Conservation (phyloP, 2,113 vertebrate genomes). For the Oophaga pumilio region DNA sequence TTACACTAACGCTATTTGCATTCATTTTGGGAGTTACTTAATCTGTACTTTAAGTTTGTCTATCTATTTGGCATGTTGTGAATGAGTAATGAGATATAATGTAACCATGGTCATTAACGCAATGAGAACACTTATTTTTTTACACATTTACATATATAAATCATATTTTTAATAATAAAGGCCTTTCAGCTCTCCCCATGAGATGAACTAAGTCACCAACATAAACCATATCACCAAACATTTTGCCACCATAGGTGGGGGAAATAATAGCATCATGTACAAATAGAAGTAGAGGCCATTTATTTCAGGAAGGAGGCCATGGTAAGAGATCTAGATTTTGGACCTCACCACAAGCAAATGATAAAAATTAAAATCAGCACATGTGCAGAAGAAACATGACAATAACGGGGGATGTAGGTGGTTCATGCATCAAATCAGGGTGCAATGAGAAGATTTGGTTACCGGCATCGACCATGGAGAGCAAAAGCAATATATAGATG, state of each 20-base stretch:
- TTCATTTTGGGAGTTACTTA: no score
- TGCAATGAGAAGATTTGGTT: slow-evolving; percentile 32
- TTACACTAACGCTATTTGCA: no score
- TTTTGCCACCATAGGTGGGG: neutral
- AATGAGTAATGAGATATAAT: neutral
- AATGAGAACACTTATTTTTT: neutral
- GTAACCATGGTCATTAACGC: neutral
- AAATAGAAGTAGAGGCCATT: neutral
- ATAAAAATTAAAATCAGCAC: slow-evolving; percentile 13
- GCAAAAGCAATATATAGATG: slow-evolving; percentile 15
- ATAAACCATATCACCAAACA: slow-evolving; percentile 44
- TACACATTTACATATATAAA: neutral
- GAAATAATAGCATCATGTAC: neutral
- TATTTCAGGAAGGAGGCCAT: slow-evolving; percentile 16
- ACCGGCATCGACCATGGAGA: neutral
- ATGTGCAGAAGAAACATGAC: slow-evolving; percentile 27
- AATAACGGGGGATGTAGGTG: neutral
- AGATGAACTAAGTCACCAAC: slow-evolving; percentile 60
- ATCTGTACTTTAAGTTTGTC: neutral
- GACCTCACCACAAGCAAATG: slow-evolving; percentile 15
- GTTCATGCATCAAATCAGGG: slow-evolving; percentile 45
- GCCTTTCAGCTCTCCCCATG: slow-evolving; percentile 58
- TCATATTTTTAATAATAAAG: neutral
- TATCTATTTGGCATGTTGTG: neutral
- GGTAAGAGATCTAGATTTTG: slow-evolving; percentile 4